phyloP scores from a whole-genome alignment of 92 coral and sea anemone genomes.

The Heliopora coerulea region DNA sequence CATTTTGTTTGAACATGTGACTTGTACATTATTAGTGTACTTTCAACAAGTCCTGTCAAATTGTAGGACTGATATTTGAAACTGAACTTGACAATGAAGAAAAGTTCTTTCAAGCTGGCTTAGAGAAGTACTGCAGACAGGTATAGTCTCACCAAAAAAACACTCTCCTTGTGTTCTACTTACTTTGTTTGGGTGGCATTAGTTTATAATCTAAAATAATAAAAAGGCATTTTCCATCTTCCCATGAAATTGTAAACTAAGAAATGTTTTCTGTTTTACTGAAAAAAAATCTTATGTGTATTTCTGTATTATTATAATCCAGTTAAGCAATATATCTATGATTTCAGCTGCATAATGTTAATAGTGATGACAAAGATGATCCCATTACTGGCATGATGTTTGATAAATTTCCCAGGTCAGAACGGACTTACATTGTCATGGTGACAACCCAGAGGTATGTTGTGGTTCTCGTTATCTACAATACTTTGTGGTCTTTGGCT shows the following conservation, averaged over 20 bases:
- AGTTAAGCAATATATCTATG: too few species aligned
- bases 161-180: too few species aligned
- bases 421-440: slow-evolving; percentile 80
- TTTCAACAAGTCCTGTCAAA: too few species aligned
- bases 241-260: too few species aligned
- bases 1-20: too few species aligned
- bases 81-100: slow-evolving; percentile 95
- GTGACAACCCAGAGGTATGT: slow-evolving; percentile 82
- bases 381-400: slow-evolving; percentile 87
- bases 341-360: slow-evolving; percentile 78
- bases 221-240: too few species aligned
- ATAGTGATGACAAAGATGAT: slow-evolving; percentile 72
- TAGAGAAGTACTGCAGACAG: slow-evolving; percentile 80
- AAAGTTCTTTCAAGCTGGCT: slow-evolving; percentile 85
- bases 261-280: too few species aligned
- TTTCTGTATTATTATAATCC: too few species aligned
- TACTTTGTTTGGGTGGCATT: too few species aligned
- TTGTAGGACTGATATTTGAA: slow-evolving; percentile 74
- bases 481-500: not conserved
- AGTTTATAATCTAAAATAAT: too few species aligned
- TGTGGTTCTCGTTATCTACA: not conserved
- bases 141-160: slow-evolving; percentile 36
- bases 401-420: slow-evolving; percentile 92
- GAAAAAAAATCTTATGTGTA: too few species aligned
- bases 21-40: too few species aligned